phyloP scores from a whole-genome alignment of 1,140 invertebrate genomes.

The Caligus rogercresseyi region DNA sequence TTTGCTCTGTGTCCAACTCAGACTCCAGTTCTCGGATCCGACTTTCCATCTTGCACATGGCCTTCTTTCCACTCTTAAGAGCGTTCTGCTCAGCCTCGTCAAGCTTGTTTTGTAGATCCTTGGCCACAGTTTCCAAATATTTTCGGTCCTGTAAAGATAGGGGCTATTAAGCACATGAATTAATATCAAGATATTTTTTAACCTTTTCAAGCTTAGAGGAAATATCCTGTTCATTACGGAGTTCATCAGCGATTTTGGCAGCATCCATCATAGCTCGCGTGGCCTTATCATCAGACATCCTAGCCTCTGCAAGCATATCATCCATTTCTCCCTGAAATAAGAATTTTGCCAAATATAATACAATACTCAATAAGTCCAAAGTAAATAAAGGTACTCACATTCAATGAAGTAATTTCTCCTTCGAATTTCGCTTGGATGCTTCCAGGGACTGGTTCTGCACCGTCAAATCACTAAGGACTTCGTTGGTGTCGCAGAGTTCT shows the following conservation, averaged over 20 bases:
- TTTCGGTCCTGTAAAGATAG: slow-evolving; percentile 28
- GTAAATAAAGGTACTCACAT: slow-evolving; percentile 37
- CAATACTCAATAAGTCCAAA: slow-evolving; percentile 30
- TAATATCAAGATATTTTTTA: slow-evolving; percentile 34
- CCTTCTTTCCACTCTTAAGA: slow-evolving; percentile 30
- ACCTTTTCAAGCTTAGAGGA: slow-evolving; percentile 92
- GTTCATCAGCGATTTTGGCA: slow-evolving; percentile 86
- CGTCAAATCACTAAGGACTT: slow-evolving; percentile 86
- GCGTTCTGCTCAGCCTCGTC: slow-evolving; percentile 39
- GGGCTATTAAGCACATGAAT: slow-evolving; percentile 42
- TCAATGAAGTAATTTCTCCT: slow-evolving; percentile 84
- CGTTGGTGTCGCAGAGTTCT: slow-evolving; percentile 87
- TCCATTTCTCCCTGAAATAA: slow-evolving; percentile 46
- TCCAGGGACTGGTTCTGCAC: slow-evolving; percentile 78
- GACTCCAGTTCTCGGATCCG: slow-evolving; percentile 84
- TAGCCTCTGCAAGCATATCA: slow-evolving; percentile 42
- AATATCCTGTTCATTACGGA: slow-evolving; percentile 95
- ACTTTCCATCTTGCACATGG: slow-evolving; percentile 41
- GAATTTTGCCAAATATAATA: slow-evolving; percentile 37
- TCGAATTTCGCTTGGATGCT: slow-evolving; percentile 96
- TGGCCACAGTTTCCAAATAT: slow-evolving; percentile 35
- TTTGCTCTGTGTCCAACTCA: slow-evolving; percentile 91
- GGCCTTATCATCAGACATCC: slow-evolving; percentile 87
- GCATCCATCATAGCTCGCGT: slow-evolving; percentile 96
- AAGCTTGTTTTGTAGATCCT: slow-evolving; percentile 40